These are phyloP conservation scores for Folsomia manolachei DNA, from an alignment of 2,888 invertebrate species.

Conservation along the genomic window DNA sequence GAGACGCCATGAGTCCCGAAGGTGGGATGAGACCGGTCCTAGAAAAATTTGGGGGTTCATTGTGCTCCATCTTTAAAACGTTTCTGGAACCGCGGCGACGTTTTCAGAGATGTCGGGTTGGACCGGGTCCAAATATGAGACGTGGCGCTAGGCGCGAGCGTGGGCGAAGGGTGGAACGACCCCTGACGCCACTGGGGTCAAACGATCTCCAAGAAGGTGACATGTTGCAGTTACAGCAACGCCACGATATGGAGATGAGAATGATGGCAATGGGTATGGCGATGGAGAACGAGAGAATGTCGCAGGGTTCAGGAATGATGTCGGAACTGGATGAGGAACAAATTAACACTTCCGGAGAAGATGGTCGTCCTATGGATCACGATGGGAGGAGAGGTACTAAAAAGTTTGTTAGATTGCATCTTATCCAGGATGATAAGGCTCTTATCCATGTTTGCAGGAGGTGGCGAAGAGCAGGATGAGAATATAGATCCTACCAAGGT, in stretches of 20 bases:
- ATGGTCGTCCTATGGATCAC: conserved; percentile 14
- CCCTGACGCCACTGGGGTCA: background rate
- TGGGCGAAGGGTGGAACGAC: too few species aligned
- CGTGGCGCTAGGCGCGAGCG: too few species aligned
- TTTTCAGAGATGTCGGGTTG: conserved; percentile 35
- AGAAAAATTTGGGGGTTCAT: conserved; percentile 16
- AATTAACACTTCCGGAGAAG: conserved; percentile 26
- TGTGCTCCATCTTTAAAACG: conserved; percentile 44
- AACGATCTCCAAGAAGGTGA: conserved; percentile 5
- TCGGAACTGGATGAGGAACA: conserved; percentile 33
- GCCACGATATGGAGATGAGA: background rate
- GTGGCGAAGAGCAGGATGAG: conserved; percentile 22
- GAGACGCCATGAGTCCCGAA: too few species aligned
- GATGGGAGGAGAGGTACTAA: background rate
- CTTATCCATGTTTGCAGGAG: background rate
- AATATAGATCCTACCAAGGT: conserved; percentile 27
- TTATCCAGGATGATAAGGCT: conserved; percentile 16
- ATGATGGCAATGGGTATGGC: background rate
- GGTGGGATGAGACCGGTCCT: background rate
- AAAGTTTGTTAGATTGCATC: too few species aligned
- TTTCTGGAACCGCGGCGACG: conserved; percentile 38
- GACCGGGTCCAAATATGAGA: too few species aligned
- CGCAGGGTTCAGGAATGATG: background rate
- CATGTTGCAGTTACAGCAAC: too few species aligned
- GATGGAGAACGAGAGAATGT: background rate